Conservation (phyloP, 2,888 invertebrate genomes). For the Protodeltote pygarga region DNA sequence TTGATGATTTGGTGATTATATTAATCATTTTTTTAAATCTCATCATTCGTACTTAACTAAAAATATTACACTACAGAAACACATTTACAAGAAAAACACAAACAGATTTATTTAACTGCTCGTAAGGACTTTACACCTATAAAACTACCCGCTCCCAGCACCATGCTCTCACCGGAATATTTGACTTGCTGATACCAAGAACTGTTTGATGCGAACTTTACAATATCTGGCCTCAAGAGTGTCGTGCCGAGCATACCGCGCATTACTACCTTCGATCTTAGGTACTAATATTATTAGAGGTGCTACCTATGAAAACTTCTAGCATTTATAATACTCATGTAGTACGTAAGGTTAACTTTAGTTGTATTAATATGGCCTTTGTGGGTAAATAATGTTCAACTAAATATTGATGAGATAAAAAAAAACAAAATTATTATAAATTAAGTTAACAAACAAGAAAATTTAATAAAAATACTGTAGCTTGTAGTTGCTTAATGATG, state of each 20-base stretch:
- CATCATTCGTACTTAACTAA: no score
- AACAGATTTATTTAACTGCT: background rate
- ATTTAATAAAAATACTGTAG: no score
- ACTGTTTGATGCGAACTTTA: constrained; percentile 60
- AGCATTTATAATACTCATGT: constrained; percentile 2
- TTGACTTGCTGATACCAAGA: constrained; percentile 60
- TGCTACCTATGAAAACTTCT: constrained; percentile 14
- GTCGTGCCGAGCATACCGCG: constrained; percentile 30
- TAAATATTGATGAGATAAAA: no score
- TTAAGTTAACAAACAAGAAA: no score
- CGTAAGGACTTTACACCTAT: constrained; percentile 11
- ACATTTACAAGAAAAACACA: background rate
- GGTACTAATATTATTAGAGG: constrained; percentile 36
- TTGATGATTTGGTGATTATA: no score
- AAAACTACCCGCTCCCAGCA: constrained; percentile 15
- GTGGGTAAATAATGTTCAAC: no score
- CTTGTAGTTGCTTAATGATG: no score
- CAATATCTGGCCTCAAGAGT: constrained; percentile 54
- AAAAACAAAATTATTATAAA: no score
- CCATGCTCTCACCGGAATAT: constrained; percentile 37
- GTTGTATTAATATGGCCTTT: no score
- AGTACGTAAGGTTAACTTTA: constrained; percentile 3
- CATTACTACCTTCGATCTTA: constrained; percentile 44
- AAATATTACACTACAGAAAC: background rate
- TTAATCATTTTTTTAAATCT: no score